Evolutionary conservation across 1,140 invertebrate genomes (phyloP).

Genomic region (Manduca sexta): DNA sequence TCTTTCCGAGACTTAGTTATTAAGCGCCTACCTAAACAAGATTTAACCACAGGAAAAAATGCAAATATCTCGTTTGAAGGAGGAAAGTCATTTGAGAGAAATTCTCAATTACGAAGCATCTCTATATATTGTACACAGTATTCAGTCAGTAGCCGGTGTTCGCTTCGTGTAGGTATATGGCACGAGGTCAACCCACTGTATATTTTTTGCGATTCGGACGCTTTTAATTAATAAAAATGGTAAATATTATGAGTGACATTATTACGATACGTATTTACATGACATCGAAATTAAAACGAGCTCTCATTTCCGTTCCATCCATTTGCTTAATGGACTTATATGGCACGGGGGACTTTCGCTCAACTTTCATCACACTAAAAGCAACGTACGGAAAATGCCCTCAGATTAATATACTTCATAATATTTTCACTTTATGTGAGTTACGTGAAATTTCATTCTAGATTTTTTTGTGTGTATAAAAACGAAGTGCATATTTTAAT

Average conservation of each 20-base stretch:
- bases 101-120: constrained; percentile 4
- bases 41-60: constrained; percentile 30
- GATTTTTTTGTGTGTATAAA: background rate
- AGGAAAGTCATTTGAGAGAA: constrained; percentile 14
- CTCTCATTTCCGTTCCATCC: constrained; percentile 58
- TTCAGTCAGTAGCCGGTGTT: too few relatives aligned
- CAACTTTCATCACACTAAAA: constrained; percentile 70
- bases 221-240: constrained; percentile 29
- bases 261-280: constrained; percentile 54
- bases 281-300: constrained; percentile 66
- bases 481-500: too few relatives aligned
- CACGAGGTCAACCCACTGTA: too few relatives aligned
- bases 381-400: constrained; percentile 59
- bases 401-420: constrained; percentile 53
- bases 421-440: constrained; percentile 14
- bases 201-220: too few relatives aligned
- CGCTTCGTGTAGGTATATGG: too few relatives aligned
- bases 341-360: constrained; percentile 54
- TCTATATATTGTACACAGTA: too few relatives aligned
- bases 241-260: constrained; percentile 35
- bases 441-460: constrained; percentile 10
- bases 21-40: constrained; percentile 29
- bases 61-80: constrained; percentile 24
- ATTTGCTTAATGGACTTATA: constrained; percentile 70
- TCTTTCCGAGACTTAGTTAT: constrained; percentile 31